These are phyloP conservation scores for Chorisops tibialis DNA, from an alignment of 2,888 invertebrate species.

Conservation along the genomic window DNA sequence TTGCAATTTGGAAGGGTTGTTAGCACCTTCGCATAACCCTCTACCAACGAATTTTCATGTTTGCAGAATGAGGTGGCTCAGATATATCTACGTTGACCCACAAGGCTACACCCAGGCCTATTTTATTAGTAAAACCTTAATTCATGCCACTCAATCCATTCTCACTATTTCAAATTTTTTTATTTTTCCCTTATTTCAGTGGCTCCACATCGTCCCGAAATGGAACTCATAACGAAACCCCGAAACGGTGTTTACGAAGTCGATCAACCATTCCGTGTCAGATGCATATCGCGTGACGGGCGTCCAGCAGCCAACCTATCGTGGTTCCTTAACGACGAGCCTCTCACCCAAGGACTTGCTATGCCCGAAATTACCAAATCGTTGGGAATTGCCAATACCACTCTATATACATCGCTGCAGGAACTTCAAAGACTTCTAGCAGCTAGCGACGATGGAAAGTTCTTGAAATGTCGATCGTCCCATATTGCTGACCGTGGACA, in stretches of 20 bases:
- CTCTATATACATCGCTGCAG: constrained; percentile 63
- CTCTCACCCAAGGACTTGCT: constrained; percentile 58
- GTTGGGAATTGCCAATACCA: constrained; percentile 53
- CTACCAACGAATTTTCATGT: too few species aligned
- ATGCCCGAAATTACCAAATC: constrained; percentile 51
- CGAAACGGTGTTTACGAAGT: constrained; percentile 50
- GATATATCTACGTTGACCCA: too few species aligned
- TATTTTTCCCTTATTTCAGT: constrained; percentile 37
- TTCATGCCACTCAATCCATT: too few species aligned
- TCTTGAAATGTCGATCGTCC: constrained; percentile 63
- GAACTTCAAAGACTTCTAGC: constrained; percentile 62
- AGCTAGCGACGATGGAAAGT: constrained; percentile 64
- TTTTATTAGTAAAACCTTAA: too few species aligned
- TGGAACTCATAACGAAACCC: constrained; percentile 41
- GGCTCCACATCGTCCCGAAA: constrained; percentile 47
- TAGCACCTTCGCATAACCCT: too few species aligned
- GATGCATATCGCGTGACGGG: constrained; percentile 66
- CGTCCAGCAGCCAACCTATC: constrained; percentile 72
- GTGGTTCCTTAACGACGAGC: constrained; percentile 68
- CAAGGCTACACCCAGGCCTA: too few species aligned
- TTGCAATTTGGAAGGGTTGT: too few species aligned
- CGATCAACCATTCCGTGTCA: constrained; percentile 62
- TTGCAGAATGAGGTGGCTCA: too few species aligned
- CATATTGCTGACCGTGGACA: constrained; percentile 55
- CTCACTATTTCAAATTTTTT: not conserved